These are phyloP conservation scores for Drosophila borborema DNA, from an alignment of 2,888 invertebrate genomes.

Conservation along the genomic window DNA sequence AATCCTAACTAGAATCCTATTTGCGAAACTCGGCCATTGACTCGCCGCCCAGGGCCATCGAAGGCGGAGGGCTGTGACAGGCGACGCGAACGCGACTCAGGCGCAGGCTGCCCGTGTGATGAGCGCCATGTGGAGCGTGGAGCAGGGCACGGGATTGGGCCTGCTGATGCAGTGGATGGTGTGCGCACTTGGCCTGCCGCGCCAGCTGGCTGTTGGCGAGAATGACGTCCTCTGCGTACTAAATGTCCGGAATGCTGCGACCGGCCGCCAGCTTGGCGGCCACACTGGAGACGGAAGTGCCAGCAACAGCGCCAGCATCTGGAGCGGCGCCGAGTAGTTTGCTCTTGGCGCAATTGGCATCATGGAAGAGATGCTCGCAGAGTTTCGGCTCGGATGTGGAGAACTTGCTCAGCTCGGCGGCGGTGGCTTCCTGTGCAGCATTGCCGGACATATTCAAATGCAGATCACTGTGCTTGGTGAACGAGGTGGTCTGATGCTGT, in stretches of 20 bases:
- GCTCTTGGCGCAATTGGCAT: conserved; percentile 84
- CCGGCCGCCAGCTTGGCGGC: conserved; percentile 60
- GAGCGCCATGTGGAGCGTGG: conserved; percentile 21
- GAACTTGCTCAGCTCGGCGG: conserved; percentile 81
- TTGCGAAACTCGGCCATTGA: conserved; percentile 81
- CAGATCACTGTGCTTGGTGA: conserved; percentile 84
- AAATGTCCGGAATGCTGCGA: conserved; percentile 84
- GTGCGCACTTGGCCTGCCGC: conserved; percentile 68
- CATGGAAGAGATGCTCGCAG: conserved; percentile 85
- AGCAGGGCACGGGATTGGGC: conserved; percentile 30
- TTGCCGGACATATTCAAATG: conserved; percentile 73
- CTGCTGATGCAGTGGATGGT: conserved; percentile 69
- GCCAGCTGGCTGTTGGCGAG: conserved; percentile 82
- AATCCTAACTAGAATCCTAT: conserved; percentile 40
- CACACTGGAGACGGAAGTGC: conserved; percentile 24
- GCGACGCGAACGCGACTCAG: conserved; percentile 66
- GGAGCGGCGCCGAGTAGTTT: conserved; percentile 56
- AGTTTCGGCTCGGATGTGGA: conserved; percentile 84
- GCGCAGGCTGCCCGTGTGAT: conserved; percentile 57
- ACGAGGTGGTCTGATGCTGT: conserved; percentile 82
- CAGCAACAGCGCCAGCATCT: conserved; percentile 21
- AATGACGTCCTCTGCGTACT: conserved; percentile 85
- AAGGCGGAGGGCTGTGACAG: conserved; percentile 79
- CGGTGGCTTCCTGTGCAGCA: conserved; percentile 53
- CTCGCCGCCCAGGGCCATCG: conserved; percentile 39